Percentiles rank a stretch among this genome's conserved stretches.
These are phyloP conservation scores for Spisula subtruncata DNA, from an alignment of 2,888 invertebrate species.

Conservation along the genomic window DNA sequence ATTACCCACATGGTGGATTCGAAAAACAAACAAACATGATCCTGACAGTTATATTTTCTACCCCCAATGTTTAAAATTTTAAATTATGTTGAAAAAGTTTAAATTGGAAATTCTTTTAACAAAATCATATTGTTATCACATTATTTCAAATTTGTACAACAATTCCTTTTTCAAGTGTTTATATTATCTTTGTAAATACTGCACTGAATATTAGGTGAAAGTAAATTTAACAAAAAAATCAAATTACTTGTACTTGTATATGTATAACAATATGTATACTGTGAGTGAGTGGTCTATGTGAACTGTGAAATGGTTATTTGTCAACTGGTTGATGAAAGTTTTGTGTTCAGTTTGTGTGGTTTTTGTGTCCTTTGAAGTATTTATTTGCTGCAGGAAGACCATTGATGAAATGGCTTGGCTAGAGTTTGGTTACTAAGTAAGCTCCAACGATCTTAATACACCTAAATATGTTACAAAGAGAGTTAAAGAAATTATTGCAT, in stretches of 20 bases:
- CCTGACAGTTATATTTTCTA: neutral
- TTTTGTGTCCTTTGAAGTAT: conserved; percentile 35
- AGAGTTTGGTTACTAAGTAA: conserved; percentile 18
- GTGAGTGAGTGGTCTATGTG: neutral
- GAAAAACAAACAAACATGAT: neutral
- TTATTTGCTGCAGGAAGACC: conserved; percentile 42
- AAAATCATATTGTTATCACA: conserved; percentile 6
- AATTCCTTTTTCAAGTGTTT: neutral
- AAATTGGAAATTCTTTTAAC: neutral
- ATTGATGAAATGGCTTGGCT: conserved; percentile 31
- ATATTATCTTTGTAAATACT: conserved; percentile 43
- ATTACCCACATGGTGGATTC: neutral
- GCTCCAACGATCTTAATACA: neutral
- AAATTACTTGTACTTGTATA: conserved; percentile 27
- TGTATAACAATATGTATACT: neutral
- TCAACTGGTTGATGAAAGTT: conserved; percentile 15
- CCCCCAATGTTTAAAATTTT: neutral
- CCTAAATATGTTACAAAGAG: neutral
- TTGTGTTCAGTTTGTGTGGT: neutral
- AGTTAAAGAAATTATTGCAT: too few relatives aligned
- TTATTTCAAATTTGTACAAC: conserved; percentile 1
- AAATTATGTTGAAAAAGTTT: neutral
- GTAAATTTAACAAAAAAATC: conserved; percentile 44
- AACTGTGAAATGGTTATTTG: conserved; percentile 41
- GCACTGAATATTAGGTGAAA: conserved; percentile 42